Evolutionary conservation across 2,888 invertebrate genomes (phyloP).

Genomic region (Sepioteuthis lessoniana): DNA sequence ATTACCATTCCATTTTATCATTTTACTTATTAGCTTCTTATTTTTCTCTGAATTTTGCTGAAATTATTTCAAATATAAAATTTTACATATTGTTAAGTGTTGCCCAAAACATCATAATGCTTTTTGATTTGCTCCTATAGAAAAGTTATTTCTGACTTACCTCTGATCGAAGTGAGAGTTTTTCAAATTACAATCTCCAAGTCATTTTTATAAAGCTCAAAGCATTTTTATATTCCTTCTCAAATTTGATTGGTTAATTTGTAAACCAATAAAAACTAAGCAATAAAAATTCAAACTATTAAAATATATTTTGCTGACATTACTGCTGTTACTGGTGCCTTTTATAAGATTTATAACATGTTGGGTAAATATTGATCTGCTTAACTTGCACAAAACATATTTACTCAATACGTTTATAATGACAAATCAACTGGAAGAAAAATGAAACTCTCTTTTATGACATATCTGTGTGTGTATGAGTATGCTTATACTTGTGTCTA

Average conservation of each 20-base stretch:
- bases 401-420: background rate
- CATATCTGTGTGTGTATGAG: background rate
- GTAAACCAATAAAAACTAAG: background rate
- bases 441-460: background rate
- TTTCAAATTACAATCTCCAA: background rate
- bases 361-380: background rate
- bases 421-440: background rate
- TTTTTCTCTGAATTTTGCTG: background rate
- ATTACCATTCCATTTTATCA: background rate
- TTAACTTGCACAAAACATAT: background rate
- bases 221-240: background rate
- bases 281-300: background rate
- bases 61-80: background rate
- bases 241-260: background rate
- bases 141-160: background rate
- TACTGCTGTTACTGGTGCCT: background rate
- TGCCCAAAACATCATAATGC: background rate
- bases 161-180: background rate
- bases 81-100: background rate
- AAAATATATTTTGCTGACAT: slow-evolving; percentile 18
- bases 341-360: background rate
- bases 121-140: background rate
- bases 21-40: background rate
- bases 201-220: background rate
- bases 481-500: too few species aligned